phyloP scores from a whole-genome alignment of 2,888 invertebrate species.

The Glaucopsyche alexis region DNA sequence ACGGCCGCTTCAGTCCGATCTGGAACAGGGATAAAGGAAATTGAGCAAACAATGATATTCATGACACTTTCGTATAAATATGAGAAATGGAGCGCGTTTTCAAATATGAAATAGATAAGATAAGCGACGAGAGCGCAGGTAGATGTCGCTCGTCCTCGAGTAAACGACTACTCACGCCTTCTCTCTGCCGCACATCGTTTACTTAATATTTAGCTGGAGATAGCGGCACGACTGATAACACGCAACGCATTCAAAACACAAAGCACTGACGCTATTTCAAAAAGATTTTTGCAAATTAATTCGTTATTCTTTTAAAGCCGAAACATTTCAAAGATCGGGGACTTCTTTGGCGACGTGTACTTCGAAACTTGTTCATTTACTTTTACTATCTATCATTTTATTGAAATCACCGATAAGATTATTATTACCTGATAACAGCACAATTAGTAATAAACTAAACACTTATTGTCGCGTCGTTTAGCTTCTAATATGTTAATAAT shows the following conservation, averaged over 20 bases:
- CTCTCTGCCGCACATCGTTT: constrained; percentile 65
- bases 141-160: constrained; percentile 58
- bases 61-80: constrained; percentile 42
- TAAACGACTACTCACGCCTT: constrained; percentile 52
- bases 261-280: constrained; percentile 34
- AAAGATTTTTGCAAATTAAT: background rate
- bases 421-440: constrained; percentile 46
- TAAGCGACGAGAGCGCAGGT: constrained; percentile 61
- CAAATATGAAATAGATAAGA: constrained; percentile 59
- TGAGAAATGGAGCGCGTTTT: constrained; percentile 53
- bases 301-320: background rate
- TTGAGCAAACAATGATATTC: constrained; percentile 37
- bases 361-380: background rate
- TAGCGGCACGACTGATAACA: constrained; percentile 76
- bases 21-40: constrained; percentile 57
- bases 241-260: constrained; percentile 41
- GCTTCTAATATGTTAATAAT: constrained; percentile 33
- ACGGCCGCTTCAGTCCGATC: constrained; percentile 75
- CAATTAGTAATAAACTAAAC: constrained; percentile 49
- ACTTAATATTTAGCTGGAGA: constrained; percentile 65
- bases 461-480: constrained; percentile 36
- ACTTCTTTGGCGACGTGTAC: background rate
- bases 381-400: background rate
- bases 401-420: constrained; percentile 41
- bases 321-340: background rate